These are phyloP conservation scores for Hermetia illucens DNA, from an alignment of 1,140 invertebrate genomes.

Conservation along the genomic window DNA sequence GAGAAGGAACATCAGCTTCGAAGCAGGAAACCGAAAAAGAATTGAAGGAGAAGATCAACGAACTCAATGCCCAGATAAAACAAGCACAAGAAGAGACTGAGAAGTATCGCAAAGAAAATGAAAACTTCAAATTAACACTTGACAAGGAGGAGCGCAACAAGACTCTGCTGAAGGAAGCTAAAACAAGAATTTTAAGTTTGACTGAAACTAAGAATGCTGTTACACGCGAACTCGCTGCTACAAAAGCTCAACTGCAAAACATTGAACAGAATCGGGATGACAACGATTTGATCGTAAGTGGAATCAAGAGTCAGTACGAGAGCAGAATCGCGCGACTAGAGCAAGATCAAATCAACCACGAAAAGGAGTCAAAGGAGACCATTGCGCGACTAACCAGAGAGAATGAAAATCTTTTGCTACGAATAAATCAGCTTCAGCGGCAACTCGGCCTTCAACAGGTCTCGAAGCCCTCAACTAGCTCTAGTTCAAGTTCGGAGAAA, in stretches of 20 bases:
- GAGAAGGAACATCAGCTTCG: slow-evolving; percentile 28
- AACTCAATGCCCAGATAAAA: slow-evolving; percentile 44
- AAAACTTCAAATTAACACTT: slow-evolving; percentile 43
- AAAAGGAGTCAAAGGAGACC: slow-evolving; percentile 44
- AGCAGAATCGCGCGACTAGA: slow-evolving; percentile 52
- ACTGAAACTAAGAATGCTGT: slow-evolving; percentile 48
- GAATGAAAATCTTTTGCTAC: slow-evolving; percentile 58
- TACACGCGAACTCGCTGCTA: slow-evolving; percentile 42
- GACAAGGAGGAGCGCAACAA: slow-evolving; percentile 61
- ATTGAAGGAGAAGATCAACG: slow-evolving; percentile 38
- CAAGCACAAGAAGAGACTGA: slow-evolving; percentile 45
- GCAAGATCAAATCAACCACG: slow-evolving; percentile 58
- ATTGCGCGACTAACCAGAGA: slow-evolving; percentile 46
- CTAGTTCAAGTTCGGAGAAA: slow-evolving; percentile 43
- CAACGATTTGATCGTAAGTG: slow-evolving; percentile 40
- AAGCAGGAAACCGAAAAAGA: slow-evolving; percentile 30
- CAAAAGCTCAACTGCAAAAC: slow-evolving; percentile 33
- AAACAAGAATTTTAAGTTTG: slow-evolving; percentile 51
- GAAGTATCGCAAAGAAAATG: slow-evolving; percentile 52
- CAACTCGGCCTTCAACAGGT: slow-evolving; percentile 56
- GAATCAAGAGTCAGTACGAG: slow-evolving; percentile 58
- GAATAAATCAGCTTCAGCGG: slow-evolving; percentile 59
- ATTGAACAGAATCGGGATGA: slow-evolving; percentile 34
- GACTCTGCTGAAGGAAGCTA: slow-evolving; percentile 52
- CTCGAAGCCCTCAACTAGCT: slow-evolving; percentile 49